These are phyloP conservation scores for Aphelocoma californica DNA, from an alignment of 2,797 vertebrate genomes.

Conservation along the genomic window DNA sequence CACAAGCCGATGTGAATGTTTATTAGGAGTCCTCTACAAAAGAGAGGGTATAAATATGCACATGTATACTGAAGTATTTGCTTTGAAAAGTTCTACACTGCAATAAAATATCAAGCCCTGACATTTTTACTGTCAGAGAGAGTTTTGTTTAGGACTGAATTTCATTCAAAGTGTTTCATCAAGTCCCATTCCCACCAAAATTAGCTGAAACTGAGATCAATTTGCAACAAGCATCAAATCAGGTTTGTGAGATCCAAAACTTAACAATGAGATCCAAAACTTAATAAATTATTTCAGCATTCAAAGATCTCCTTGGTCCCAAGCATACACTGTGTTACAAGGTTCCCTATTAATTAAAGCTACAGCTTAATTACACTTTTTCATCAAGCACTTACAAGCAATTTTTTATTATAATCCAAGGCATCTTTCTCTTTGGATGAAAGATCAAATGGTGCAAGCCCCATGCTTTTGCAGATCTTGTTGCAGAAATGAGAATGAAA, in stretches of 20 bases:
- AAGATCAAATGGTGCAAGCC: constrained; percentile 89
- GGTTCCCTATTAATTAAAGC: neutral
- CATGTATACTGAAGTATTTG: neutral
- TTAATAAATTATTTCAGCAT: neutral
- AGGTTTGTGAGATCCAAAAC: neutral
- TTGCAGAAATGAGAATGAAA: constrained; percentile 97
- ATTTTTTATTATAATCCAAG: constrained; percentile 86
- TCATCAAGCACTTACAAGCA: constrained; percentile 82
- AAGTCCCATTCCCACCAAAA: neutral
- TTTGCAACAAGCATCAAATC: neutral
- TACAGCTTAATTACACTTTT: neutral
- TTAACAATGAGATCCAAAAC: neutral
- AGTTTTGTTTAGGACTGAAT: neutral
- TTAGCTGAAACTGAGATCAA: neutral
- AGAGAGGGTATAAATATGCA: neutral
- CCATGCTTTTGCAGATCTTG: constrained; percentile 95
- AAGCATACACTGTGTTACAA: neutral
- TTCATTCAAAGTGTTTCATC: neutral
- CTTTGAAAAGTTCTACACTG: neutral
- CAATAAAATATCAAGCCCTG: neutral
- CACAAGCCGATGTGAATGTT: neutral
- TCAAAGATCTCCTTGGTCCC: neutral
- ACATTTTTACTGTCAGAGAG: neutral
- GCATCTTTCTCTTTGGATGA: constrained; percentile 82
- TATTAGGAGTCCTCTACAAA: neutral